Base-by-base conservation (phyloP, 2,113 vertebrate species). In the Archocentrus centrarchus region DNA sequence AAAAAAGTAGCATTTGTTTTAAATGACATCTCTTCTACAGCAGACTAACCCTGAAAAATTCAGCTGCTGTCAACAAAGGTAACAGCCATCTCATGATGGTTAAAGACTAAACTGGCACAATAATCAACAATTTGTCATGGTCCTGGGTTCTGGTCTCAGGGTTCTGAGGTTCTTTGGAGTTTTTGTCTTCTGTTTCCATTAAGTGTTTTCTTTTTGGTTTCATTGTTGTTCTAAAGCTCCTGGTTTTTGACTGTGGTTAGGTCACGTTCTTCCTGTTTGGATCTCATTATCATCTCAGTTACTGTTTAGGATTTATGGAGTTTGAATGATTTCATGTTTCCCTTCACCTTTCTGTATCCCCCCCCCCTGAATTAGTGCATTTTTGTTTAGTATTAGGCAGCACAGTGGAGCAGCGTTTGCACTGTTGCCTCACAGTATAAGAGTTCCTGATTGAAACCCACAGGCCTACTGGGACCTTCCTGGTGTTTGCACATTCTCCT, bases 301-400 rank as follows among this genome's bases (percentile, higher is more conserved):
- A 27, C 24, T 70, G 24, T 0, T 0, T 17, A 50, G 3, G 41
- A 0, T 70, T 50, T 70, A 5, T 70, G 30, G 15, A 68, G 1
- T 53, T 50, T 3, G 13, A 53, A 53, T 53, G 17, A 53, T 53
- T 53, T 53, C 6, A 17, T 50, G 14, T 50, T 47, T 39, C 9
- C 8, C 37, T 10, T 39, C 39, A 11, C 39, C 3, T 44, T 44
- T 14, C 41, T 44, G 11, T 44, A 11, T 44, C 14, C 11, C 13
- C 13, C 22, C 22, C 22, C 3, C 41, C 41, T 5, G 41, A 11
- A 11, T 41, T 11, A 11, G 39, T 4, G 39, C 10, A 41, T 41
- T 41, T 10, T 11, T 41, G 39, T 41, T 41, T 41, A 41, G 39
- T 11, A 11, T 41, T 41, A 11, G 39, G 39, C 39, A 41, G 39